Conservation (phyloP, 2,113 vertebrate genomes). For the Callorhinus ursinus region DNA sequence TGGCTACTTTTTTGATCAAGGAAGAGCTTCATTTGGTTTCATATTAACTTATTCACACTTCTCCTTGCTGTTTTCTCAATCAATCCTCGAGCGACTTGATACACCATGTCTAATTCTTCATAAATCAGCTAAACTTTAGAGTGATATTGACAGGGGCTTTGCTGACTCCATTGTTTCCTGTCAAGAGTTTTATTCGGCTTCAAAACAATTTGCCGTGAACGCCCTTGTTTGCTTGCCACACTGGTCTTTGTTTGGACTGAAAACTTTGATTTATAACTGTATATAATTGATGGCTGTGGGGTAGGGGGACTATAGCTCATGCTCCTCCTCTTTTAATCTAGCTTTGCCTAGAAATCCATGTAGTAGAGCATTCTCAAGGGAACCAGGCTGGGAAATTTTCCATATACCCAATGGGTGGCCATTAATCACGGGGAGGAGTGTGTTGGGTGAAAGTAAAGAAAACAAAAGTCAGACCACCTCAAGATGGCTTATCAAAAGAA, state of each 20-base stretch:
- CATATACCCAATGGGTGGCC: constrained; percentile 89
- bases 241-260: constrained; percentile 89
- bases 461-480: constrained; percentile 89
- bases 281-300: constrained; percentile 89
- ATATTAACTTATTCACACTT: constrained; percentile 52
- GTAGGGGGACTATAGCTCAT: constrained; percentile 86
- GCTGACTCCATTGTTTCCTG: constrained; percentile 85
- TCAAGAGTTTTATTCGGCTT: constrained; percentile 87
- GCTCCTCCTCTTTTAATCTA: constrained; percentile 92
- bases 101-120: constrained; percentile 87
- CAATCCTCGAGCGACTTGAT: constrained; percentile 84
- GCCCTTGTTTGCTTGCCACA: constrained; percentile 88
- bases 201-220: constrained; percentile 88
- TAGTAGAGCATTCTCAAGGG: constrained; percentile 88
- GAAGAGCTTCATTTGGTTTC: constrained; percentile 63
- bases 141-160: constrained; percentile 87
- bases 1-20: constrained; percentile 70
- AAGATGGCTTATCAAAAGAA: constrained; percentile 85
- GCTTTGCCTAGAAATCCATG: constrained; percentile 89
- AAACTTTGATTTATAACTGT: constrained; percentile 91
- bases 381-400: constrained; percentile 89
- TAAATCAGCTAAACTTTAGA: constrained; percentile 87
- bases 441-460: constrained; percentile 88
- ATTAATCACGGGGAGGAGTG: constrained; percentile 88
- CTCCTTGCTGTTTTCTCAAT: constrained; percentile 80